A percentile compares a stretch with the other conserved stretches of the same genome.
phyloP scores from a whole-genome alignment of 2,888 invertebrate species.

The Drosophila demipolita region DNA sequence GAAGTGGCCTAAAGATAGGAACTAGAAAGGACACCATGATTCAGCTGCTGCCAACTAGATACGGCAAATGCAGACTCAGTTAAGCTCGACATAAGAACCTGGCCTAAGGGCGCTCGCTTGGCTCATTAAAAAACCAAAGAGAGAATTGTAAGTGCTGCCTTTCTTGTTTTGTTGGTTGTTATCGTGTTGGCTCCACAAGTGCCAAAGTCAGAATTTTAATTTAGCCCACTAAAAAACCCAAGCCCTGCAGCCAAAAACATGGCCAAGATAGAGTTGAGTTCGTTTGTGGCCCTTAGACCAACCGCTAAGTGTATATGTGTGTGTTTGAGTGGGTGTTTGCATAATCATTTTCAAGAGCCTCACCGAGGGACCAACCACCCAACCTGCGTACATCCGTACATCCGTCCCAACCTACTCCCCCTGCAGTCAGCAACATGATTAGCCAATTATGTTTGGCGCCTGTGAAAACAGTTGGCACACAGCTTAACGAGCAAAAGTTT shows the following conservation, averaged over 20 bases:
- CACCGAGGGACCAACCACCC: slow-evolving; percentile 4
- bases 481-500: slow-evolving; percentile 60
- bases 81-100: slow-evolving; percentile 16
- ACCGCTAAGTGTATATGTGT: slow-evolving; percentile 11
- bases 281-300: slow-evolving; percentile 23
- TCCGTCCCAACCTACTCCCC: neutral
- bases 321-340: slow-evolving; percentile 64
- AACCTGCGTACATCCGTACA: neutral
- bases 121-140: slow-evolving; percentile 72
- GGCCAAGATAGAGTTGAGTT: slow-evolving; percentile 48
- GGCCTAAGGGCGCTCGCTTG: slow-evolving; percentile 36
- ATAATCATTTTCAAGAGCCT: slow-evolving; percentile 66
- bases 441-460: slow-evolving; percentile 68
- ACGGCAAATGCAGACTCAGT: slow-evolving; percentile 25
- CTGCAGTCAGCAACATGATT: slow-evolving; percentile 63
- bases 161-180: slow-evolving; percentile 13
- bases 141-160: slow-evolving; percentile 30
- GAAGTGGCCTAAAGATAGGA: slow-evolving; percentile 26
- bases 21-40: slow-evolving; percentile 1
- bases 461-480: slow-evolving; percentile 46
- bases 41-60: slow-evolving; percentile 29
- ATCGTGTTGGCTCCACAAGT: slow-evolving; percentile 62
- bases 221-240: slow-evolving; percentile 44
- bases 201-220: slow-evolving; percentile 78
- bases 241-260: slow-evolving; percentile 36